phyloP scores from a whole-genome alignment of 2,797 vertebrate species.

The Sebastiscus tertius region DNA sequence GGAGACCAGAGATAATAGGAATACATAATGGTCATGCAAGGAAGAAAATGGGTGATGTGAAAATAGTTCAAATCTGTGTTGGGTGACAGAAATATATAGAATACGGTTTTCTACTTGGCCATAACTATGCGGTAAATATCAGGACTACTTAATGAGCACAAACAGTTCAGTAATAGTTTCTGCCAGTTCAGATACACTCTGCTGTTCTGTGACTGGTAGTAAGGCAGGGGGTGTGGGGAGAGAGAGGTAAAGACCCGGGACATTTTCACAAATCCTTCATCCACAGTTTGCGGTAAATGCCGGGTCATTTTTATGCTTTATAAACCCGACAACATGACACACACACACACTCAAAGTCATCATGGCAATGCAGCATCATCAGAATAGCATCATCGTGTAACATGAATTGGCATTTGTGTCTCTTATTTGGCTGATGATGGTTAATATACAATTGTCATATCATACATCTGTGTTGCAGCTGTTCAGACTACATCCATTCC shows the following conservation, averaged over 20 bases:
- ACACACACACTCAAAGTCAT: conserved; percentile 29
- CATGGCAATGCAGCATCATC: conserved; percentile 54
- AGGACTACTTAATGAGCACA: conserved; percentile 54
- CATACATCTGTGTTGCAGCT: conserved; percentile 44
- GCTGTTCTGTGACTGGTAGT: conserved; percentile 67
- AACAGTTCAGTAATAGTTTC: conserved; percentile 49
- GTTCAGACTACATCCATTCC: conserved; percentile 29
- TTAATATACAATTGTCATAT: conserved; percentile 43
- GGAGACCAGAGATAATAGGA: conserved; percentile 71
- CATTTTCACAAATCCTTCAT: conserved; percentile 40
- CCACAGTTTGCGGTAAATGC: conserved; percentile 49
- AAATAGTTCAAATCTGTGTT: conserved; percentile 51
- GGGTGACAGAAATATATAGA: conserved; percentile 53
- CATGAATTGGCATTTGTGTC: conserved; percentile 49
- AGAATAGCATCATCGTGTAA: conserved; percentile 68
- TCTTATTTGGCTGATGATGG: conserved; percentile 34
- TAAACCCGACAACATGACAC: conserved; percentile 13
- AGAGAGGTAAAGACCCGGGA: conserved; percentile 49
- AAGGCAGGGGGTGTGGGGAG: conserved; percentile 58
- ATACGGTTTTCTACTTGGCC: conserved; percentile 57
- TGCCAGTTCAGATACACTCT: conserved; percentile 70
- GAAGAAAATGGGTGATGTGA: conserved; percentile 43
- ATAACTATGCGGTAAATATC: conserved; percentile 61
- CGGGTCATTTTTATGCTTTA: conserved; percentile 17
- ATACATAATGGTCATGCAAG: conserved; percentile 78